Evolutionary conservation across 2,888 invertebrate species (phyloP).

Genomic region (Sinohyriopsis cumingii): DNA sequence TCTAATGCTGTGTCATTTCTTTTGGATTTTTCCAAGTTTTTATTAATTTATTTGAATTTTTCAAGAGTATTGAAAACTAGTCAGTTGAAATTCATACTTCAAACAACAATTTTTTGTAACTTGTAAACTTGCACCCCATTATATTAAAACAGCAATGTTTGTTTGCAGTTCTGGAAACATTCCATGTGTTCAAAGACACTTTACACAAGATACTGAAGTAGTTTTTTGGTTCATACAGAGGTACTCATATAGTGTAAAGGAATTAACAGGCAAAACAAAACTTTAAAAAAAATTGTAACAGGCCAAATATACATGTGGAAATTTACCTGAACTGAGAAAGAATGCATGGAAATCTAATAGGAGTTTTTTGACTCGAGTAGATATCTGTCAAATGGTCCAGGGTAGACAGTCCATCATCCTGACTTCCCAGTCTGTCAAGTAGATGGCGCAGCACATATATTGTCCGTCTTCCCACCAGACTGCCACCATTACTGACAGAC

Average conservation of each 20-base stretch:
- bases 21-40: no score
- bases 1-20: no score
- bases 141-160: no score
- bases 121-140: no score
- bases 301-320: background rate
- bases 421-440: conserved; percentile 54
- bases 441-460: conserved; percentile 51
- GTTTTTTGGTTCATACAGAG: no score
- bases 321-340: conserved; percentile 64
- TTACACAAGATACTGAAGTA: no score
- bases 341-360: conserved; percentile 56
- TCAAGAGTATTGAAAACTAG: no score
- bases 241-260: background rate
- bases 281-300: background rate
- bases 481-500: conserved; percentile 60
- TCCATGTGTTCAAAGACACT: no score
- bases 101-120: no score
- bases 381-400: conserved; percentile 45
- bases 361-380: conserved; percentile 60
- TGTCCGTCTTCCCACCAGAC: conserved; percentile 53
- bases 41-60: no score
- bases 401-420: conserved; percentile 35
- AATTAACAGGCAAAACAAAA: background rate
- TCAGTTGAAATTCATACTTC: no score
- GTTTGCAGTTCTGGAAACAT: no score